A percentile compares a stretch with the other conserved stretches of the same genome.
These are phyloP conservation scores for Conops quadrifasciatus DNA, from an alignment of 2,888 invertebrate genomes.

Conservation along the genomic window DNA sequence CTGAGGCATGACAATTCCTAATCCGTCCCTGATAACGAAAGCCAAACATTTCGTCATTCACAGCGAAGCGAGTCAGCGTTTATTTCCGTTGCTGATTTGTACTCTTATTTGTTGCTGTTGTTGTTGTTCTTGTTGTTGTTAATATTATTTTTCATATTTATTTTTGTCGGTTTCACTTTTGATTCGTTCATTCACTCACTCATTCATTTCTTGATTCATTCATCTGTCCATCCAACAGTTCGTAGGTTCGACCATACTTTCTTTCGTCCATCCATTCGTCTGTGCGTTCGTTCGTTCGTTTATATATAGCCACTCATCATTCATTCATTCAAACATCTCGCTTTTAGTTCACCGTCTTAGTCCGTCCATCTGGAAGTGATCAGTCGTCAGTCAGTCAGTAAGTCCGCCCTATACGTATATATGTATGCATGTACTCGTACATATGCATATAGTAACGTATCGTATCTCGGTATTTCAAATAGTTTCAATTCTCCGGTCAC, in stretches of 20 bases:
- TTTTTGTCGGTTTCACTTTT: conserved; percentile 39
- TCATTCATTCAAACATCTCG: no score
- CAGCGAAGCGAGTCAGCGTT: conserved; percentile 44
- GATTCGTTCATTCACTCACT: conserved; percentile 46
- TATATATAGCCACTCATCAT: neutral
- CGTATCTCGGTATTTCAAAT: no score
- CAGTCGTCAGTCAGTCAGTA: no score
- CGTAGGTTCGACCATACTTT: no score
- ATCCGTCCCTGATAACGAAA: no score
- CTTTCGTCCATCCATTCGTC: conserved; percentile 28
- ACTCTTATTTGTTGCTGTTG: neutral
- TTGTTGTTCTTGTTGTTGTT: conserved; percentile 5
- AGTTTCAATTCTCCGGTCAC: no score
- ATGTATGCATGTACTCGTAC: no score
- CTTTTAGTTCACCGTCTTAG: no score
- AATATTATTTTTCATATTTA: conserved; percentile 10
- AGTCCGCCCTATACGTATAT: no score
- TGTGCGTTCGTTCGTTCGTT: conserved; percentile 26
- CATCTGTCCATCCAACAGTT: neutral
- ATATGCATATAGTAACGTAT: no score
- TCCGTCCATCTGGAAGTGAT: no score
- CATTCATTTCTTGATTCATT: conserved; percentile 51
- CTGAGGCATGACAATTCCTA: no score
- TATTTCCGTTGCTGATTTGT: conserved; percentile 49
- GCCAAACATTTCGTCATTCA: neutral